A percentile compares a stretch with the other conserved stretches of the same genome.
These are phyloP conservation scores for Mionectes olivaceus DNA, from an alignment of 2,797 vertebrate species.

Conservation along the genomic window DNA sequence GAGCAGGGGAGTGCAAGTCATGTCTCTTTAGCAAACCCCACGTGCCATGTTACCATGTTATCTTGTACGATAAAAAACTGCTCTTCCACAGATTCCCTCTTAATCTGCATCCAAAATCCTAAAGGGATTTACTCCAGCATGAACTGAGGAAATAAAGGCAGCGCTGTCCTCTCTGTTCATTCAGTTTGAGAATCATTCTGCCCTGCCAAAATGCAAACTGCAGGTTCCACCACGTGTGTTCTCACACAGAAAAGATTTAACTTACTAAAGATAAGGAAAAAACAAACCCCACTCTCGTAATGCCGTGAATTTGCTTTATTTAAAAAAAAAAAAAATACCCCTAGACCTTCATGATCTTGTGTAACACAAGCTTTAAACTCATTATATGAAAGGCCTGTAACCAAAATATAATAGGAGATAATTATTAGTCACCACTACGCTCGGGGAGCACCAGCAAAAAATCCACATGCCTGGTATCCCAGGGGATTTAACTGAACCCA, in stretches of 20 bases:
- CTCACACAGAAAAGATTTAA: background rate
- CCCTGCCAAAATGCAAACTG: background rate
- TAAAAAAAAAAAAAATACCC: background rate
- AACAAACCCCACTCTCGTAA: background rate
- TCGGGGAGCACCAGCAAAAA: conserved; percentile 7
- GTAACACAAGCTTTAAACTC: background rate
- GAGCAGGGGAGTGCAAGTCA: background rate
- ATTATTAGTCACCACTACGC: background rate
- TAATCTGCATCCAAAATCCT: background rate
- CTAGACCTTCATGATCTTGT: background rate
- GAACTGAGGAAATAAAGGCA: background rate
- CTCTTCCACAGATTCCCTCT: background rate
- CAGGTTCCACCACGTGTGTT: background rate
- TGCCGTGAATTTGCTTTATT: background rate
- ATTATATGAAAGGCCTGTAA: background rate
- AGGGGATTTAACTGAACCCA: conserved; percentile 6
- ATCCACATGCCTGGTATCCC: background rate
- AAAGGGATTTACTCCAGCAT: background rate
- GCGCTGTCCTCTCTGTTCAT: background rate
- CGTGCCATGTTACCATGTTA: rapidly evolving
- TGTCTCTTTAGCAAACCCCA: background rate
- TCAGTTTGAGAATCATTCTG: background rate
- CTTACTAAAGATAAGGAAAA: background rate
- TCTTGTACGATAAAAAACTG: background rate
- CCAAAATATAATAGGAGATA: conserved; percentile 11